Base-by-base conservation (phyloP, 2,888 invertebrate genomes). In the Drosophila ustulata region DNA sequence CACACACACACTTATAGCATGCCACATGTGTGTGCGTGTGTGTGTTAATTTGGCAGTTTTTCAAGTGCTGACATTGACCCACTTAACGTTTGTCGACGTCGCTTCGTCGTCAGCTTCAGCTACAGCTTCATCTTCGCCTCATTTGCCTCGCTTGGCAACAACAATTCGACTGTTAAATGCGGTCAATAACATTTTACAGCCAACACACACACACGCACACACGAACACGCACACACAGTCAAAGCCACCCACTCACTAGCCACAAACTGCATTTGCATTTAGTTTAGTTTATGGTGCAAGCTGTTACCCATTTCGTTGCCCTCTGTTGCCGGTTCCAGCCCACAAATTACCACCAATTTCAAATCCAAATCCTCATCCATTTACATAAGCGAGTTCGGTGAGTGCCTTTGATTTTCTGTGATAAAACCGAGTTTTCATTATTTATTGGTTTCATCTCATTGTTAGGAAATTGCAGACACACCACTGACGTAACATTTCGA, bases 11-110 rank as follows among this genome's bases (percentile, higher is more conserved):
- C 13, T 56, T 30, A 45, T 43, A 28, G 45, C 50, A 18, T 23
- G 4, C 6, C 3, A 13, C 32, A 11, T 28, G n/a, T 8, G 28
- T 59, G 45, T 28, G 18, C 11, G 5, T 51, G 30, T 67, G 59
- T 71, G 67, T 81, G 87, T 88, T 83, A 83, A 83, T 88, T 83
- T 83, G 83, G 87, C 82, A 73, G 83, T 75, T 88, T 82, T 88
- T 88, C 70, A 88, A 77, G 66, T 68, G 83, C 81, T 90, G 89
- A 89, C 89, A 90, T 89, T 89, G 89, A 89, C 90, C 89, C 87
- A 89, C 69, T 78, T 90, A 67, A 28, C 51, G 70, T 66, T 78
- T 75, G 71, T 73, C 86, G 75, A 77, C 86, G 66, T 65, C 53
- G 51, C 43, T 11, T 56, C 58, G 46, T 63, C 46, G 56, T 18